phyloP scores from a whole-genome alignment of 2,888 invertebrate genomes.

The Agrochola circellaris region DNA sequence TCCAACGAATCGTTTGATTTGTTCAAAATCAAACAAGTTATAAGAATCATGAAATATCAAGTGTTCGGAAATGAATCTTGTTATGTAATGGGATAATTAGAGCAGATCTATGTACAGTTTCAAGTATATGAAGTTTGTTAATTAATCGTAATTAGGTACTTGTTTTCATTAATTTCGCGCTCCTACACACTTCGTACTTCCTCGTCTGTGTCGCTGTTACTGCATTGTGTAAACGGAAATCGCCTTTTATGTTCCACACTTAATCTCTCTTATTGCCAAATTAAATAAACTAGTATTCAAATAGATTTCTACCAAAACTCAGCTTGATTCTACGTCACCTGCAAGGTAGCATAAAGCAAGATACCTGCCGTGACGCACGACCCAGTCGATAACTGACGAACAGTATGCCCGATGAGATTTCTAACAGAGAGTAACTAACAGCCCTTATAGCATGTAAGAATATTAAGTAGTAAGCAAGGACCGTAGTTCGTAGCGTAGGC shows the following conservation, averaged over 20 bases:
- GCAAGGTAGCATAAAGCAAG: neutral
- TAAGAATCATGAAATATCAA: neutral
- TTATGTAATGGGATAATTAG: neutral
- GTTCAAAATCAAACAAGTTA: constrained; percentile 5
- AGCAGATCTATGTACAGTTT: neutral
- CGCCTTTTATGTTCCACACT: neutral
- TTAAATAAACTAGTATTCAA: neutral
- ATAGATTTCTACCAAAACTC: neutral
- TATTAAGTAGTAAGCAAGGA: neutral
- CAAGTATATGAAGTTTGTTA: neutral
- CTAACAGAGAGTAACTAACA: neutral
- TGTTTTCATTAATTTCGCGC: neutral
- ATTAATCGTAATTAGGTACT: constrained; percentile 13
- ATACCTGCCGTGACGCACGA: neutral
- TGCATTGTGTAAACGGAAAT: constrained; percentile 2
- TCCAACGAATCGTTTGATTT: neutral
- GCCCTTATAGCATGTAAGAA: no score
- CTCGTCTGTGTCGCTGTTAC: neutral
- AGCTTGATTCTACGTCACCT: neutral
- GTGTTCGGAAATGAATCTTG: neutral
- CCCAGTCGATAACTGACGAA: neutral
- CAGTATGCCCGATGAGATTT: no score
- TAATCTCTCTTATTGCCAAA: neutral
- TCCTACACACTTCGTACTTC: neutral
- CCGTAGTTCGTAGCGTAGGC: neutral